Conservation (phyloP, 2,797 vertebrate species). For the Poecilia wingei region DNA sequence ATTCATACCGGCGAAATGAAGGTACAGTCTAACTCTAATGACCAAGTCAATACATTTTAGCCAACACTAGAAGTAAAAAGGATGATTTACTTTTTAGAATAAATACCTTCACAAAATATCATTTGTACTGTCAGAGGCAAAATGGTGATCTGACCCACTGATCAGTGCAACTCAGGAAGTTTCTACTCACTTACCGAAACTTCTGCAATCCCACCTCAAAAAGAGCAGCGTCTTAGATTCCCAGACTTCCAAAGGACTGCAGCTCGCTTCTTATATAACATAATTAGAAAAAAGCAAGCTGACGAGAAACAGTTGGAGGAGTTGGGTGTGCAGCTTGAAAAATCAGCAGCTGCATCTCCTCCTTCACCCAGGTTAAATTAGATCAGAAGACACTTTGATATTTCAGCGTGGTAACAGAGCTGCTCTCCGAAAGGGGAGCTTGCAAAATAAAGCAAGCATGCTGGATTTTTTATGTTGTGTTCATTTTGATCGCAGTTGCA, state of each 20-base stretch:
- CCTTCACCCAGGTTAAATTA: slow-evolving; percentile 48
- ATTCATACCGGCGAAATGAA: neutral
- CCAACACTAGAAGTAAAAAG: neutral
- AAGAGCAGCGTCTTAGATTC: slow-evolving; percentile 21
- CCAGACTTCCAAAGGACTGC: slow-evolving; percentile 18
- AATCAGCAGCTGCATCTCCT: slow-evolving; percentile 58
- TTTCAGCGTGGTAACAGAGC: slow-evolving; percentile 26
- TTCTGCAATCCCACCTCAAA: neutral
- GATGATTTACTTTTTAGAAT: neutral
- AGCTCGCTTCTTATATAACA: slow-evolving; percentile 43
- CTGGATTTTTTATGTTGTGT: slow-evolving; percentile 19
- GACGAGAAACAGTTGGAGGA: slow-evolving; percentile 48
- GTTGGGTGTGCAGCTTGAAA: slow-evolving; percentile 31
- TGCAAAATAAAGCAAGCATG: slow-evolving; percentile 19
- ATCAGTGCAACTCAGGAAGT: neutral
- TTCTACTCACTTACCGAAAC: slow-evolving; percentile 4
- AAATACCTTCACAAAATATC: neutral
- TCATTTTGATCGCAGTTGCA: slow-evolving; percentile 24
- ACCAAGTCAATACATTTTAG: neutral
- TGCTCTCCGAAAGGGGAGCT: slow-evolving; percentile 20
- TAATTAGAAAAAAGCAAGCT: slow-evolving; percentile 28
- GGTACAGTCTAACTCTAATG: neutral
- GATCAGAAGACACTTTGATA: slow-evolving; percentile 52
- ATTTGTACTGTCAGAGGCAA: slow-evolving; percentile 4
- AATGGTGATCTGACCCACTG: neutral